Evolutionary conservation across 2,797 vertebrate species (phyloP), one percentile per base, ranked within the genome.

Genomic region (Platyrinchus mystaceus): DNA sequence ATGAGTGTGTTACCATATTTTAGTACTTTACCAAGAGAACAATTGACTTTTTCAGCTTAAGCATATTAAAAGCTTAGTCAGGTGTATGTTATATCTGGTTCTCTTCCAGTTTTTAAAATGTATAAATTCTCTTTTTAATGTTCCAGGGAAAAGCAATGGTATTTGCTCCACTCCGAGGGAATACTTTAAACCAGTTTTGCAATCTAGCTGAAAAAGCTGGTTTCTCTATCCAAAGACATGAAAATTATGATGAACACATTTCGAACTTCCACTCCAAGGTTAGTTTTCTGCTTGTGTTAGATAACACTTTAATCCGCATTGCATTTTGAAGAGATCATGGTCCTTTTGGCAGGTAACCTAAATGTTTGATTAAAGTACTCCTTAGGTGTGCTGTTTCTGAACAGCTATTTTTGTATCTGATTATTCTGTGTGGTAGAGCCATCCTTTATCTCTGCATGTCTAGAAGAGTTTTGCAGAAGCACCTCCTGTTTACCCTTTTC

Each of bases 221-320:
- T 96, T 98, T 99, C 96, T 98, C 94, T 78, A 94, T 99, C 97
- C 98, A 98, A 97, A 99, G 98, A 97, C 98, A 98, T 97, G 98
- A 99, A 98, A 98, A 99, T 98, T 99, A 99, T 67, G 99, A 99
- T 91, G 98, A 99, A 96, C 98, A 99, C 97, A 98, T 99, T 98
- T 99, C 98, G 98, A 98, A 99, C 97, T 98, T 99, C 97, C 99
- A 99, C 97, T 98, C 98, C 89, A 99, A 99, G 99, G 99, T 99
- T 97, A 98, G 98, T 98, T 97, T 98, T 97, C 98, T 98, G 98
- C 97, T 98, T 97, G 95, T 97, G 98, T 97, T 97, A 98, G 98
- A 98, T 98, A 98, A 98, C 98, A 97, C 98, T 98, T 97, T 98
- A 98, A 98, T 98, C 98, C 97, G 88, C 97, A 95, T 97, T 98